Percentiles rank a stretch among this genome's conserved stretches.
Evolutionary conservation across 2,797 vertebrate genomes (phyloP).

Genomic region (Anguilla pacifica): DNA sequence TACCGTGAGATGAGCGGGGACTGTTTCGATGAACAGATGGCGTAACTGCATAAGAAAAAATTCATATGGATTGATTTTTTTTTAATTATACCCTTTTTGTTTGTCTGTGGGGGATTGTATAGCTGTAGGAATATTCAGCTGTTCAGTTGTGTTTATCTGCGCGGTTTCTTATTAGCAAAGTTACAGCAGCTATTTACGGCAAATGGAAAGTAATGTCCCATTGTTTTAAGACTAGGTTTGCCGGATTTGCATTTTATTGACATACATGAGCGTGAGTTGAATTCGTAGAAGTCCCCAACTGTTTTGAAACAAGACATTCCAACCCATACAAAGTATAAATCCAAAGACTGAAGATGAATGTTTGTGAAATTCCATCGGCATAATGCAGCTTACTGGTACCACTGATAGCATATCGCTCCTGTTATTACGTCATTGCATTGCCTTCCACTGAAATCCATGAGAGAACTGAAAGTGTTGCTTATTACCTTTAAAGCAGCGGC

Average conservation of each 20-base stretch:
- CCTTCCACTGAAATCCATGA: neutral
- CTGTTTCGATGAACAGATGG: slow-evolving; percentile 64
- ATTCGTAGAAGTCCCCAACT: neutral
- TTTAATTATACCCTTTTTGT: neutral
- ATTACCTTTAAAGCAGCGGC: neutral
- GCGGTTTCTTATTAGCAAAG: neutral
- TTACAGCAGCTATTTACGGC: neutral
- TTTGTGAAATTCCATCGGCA: neutral
- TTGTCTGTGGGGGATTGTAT: neutral
- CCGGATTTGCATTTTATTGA: neutral
- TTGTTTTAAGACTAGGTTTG: neutral
- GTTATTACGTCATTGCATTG: neutral
- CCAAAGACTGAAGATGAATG: neutral
- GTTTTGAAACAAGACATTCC: neutral
- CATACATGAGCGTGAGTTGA: neutral
- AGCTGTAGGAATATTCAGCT: neutral
- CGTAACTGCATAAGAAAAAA: slow-evolving; percentile 38
- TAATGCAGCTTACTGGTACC: neutral
- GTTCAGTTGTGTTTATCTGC: neutral
- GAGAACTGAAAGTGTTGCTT: neutral
- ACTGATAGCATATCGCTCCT: neutral
- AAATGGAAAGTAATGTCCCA: neutral
- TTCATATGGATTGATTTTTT: neutral
- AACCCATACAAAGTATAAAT: neutral
- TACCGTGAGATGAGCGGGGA: slow-evolving; percentile 58